Evolutionary conservation across 2,797 vertebrate genomes (phyloP).

Genomic region (Megaceryle alcyon): DNA sequence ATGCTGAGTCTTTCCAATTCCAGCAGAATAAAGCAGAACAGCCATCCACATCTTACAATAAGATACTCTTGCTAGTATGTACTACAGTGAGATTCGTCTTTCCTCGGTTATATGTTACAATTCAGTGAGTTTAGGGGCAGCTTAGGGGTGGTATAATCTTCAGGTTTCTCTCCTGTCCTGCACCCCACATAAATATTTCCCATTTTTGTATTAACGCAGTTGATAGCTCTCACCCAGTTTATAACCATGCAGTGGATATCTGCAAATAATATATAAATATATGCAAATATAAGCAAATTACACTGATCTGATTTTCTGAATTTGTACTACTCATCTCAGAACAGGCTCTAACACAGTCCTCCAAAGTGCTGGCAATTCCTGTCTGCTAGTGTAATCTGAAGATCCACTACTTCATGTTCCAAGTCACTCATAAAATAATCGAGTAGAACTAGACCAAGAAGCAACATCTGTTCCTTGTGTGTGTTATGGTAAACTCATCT

Average conservation of each 20-base stretch:
- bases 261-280: too few relatives aligned
- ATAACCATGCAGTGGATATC: neutral
- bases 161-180: neutral
- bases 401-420: neutral
- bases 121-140: neutral
- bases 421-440: neutral
- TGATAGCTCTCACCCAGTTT: neutral
- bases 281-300: neutral
- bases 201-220: neutral
- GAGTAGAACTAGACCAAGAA: neutral
- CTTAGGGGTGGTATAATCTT: neutral
- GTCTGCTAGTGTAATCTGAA: neutral
- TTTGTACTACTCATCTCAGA: accelerated
- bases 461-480: neutral
- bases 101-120: neutral
- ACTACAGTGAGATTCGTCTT: neutral
- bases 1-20: neutral
- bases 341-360: neutral
- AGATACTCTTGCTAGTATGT: neutral
- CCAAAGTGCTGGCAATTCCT: neutral
- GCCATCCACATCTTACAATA: neutral
- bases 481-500: neutral
- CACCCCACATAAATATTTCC: neutral
- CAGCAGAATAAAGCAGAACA: neutral
- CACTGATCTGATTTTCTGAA: neutral